Conservation (phyloP, 2,797 vertebrate species). For the Acropternis orthonyx region DNA sequence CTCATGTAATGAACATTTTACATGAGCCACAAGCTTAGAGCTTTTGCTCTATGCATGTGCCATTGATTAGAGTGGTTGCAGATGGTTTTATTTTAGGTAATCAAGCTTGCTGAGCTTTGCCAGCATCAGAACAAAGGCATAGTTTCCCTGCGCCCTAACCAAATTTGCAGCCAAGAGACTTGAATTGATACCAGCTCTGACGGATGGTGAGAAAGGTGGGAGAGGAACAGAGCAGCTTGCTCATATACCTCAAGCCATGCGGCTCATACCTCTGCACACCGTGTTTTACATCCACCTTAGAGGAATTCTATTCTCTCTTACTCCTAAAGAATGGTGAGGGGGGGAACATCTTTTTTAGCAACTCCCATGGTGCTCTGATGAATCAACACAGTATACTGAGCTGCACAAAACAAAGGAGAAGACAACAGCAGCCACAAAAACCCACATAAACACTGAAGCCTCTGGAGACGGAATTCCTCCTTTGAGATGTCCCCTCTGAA, state of each 20-base stretch:
- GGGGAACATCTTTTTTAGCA: not conserved
- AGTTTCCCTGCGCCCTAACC: slow-evolving; percentile 47
- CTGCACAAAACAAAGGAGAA: slow-evolving; percentile 25
- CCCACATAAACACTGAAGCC: not conserved
- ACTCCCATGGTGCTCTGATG: not conserved
- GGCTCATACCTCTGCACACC: not conserved
- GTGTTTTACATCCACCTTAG: not conserved
- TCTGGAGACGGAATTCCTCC: not conserved
- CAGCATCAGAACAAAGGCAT: slow-evolving; percentile 64
- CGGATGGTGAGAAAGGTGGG: slow-evolving; percentile 21
- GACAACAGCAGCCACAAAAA: not conserved
- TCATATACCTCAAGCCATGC: slow-evolving; percentile 6
- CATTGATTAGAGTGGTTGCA: slow-evolving; percentile 69
- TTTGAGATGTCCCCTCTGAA: not conserved
- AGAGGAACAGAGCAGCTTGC: not conserved
- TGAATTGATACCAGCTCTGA: slow-evolving; percentile 21
- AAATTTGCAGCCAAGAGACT: slow-evolving; percentile 51
- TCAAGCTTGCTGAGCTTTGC: slow-evolving; percentile 43
- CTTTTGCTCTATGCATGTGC: slow-evolving; percentile 60
- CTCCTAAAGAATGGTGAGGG: not conserved
- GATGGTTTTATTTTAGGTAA: slow-evolving; percentile 71
- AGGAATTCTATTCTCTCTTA: not conserved
- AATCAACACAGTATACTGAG: not conserved
- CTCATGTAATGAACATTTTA: slow-evolving; percentile 55
- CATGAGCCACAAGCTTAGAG: not conserved